phyloP scores from a whole-genome alignment of 2,888 invertebrate species.

The Scotopteryx bipunctaria region DNA sequence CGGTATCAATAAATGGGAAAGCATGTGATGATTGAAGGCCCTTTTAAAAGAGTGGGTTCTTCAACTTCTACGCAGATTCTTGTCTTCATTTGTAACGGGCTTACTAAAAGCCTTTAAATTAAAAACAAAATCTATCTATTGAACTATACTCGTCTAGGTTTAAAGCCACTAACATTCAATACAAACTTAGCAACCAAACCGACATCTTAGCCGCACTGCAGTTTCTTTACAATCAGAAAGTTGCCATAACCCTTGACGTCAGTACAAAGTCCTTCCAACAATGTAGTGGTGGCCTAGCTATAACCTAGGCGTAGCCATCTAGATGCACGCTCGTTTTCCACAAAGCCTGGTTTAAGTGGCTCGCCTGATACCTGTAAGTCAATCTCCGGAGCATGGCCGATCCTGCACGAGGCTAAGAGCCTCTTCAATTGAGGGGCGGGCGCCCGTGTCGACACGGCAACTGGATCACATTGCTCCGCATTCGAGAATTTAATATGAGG shows the following conservation, averaged over 20 bases:
- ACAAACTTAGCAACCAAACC: background rate
- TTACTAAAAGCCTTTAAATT: no score
- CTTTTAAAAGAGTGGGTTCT: background rate
- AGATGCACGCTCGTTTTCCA: slow-evolving; percentile 7
- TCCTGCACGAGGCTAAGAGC: slow-evolving; percentile 46
- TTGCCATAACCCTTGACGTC: slow-evolving; percentile 10
- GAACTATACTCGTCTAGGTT: no score
- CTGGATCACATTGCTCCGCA: slow-evolving; percentile 43
- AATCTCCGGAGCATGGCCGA: slow-evolving; percentile 60
- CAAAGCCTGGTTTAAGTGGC: slow-evolving; percentile 25
- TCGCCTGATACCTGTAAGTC: slow-evolving; percentile 44
- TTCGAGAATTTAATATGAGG: background rate
- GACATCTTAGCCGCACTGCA: slow-evolving; percentile 2
- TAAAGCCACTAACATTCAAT: no score
- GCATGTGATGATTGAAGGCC: slow-evolving; percentile 2
- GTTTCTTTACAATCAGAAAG: slow-evolving; percentile 6
- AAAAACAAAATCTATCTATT: no score
- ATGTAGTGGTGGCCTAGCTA: slow-evolving; percentile 13
- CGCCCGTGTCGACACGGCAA: slow-evolving; percentile 48
- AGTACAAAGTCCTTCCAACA: slow-evolving; percentile 17
- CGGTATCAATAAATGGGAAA: slow-evolving; percentile 1
- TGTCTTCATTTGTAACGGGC: no score
- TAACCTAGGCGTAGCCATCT: slow-evolving; percentile 4
- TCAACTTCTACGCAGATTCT: no score
- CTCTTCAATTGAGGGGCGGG: slow-evolving; percentile 38